A percentile compares a stretch with the other conserved stretches of the same genome.
Conservation (phyloP, 2,797 vertebrate genomes). For the Coranthus polyacanthus region DNA sequence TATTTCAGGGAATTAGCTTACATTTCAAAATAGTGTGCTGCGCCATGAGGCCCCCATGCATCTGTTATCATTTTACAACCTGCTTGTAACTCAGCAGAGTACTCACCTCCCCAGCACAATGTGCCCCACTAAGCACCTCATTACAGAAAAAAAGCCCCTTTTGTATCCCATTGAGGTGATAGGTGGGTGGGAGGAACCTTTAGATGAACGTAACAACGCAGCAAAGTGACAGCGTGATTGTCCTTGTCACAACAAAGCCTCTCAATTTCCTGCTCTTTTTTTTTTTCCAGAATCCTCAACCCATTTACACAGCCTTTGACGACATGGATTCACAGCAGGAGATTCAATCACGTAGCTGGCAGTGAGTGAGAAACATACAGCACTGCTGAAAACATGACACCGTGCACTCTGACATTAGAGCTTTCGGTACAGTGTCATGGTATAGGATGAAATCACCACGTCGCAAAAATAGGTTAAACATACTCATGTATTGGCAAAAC, state of each 20-base stretch:
- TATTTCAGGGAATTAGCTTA: conserved; percentile 49
- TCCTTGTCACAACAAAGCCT: conserved; percentile 19
- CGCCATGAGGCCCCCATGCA: conserved; percentile 64
- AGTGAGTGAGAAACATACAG: conserved; percentile 11
- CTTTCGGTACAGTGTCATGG: conserved; percentile 30
- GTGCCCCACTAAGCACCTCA: conserved; percentile 67
- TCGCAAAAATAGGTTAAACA: conserved; percentile 23
- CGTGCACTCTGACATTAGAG: neutral
- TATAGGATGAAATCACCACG: conserved; percentile 43
- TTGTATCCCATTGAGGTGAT: conserved; percentile 62
- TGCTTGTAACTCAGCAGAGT: conserved; percentile 64
- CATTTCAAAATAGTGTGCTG: conserved; percentile 54
- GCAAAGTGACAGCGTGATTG: conserved; percentile 37
- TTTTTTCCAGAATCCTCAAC: conserved; percentile 9
- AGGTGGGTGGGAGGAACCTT: conserved; percentile 44
- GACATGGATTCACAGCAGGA: neutral
- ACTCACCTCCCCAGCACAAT: conserved; percentile 65
- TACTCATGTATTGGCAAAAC: conserved; percentile 30
- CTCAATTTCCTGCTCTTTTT: conserved; percentile 6
- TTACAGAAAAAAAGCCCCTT: conserved; percentile 60
- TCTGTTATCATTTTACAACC: conserved; percentile 79
- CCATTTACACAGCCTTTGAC: neutral
- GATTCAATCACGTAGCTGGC: neutral
- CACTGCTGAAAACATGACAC: neutral
- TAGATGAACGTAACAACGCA: conserved; percentile 45